Percentiles rank a stretch among this genome's conserved stretches.
Conservation (phyloP, 2,888 invertebrate genomes). For the Drosophila stalkeri region DNA sequence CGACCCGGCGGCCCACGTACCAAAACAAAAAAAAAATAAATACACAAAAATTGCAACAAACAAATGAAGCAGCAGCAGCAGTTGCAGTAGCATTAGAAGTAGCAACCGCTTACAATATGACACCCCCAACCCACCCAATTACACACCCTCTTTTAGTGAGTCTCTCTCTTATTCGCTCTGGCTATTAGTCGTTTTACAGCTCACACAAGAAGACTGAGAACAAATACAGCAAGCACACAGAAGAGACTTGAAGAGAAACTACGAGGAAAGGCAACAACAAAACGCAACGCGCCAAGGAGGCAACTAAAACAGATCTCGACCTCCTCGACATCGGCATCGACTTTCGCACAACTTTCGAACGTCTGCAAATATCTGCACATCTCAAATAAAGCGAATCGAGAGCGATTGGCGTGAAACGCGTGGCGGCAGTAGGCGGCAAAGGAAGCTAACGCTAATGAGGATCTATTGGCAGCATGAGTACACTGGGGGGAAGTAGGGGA, state of each 20-base stretch:
- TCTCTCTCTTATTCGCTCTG: conserved; percentile 41
- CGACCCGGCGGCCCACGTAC: conserved; percentile 56
- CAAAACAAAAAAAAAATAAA: conserved; percentile 57
- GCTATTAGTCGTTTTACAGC: conserved; percentile 64
- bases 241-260: background rate
- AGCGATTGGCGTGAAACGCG: conserved; percentile 77
- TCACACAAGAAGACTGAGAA: conserved; percentile 82
- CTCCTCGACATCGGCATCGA: conserved; percentile 4
- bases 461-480: conserved; percentile 86
- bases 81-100: conserved; percentile 15
- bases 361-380: conserved; percentile 30
- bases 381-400: conserved; percentile 24
- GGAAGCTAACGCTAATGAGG: conserved; percentile 86
- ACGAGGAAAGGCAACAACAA: conserved; percentile 19
- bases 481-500: conserved; percentile 86
- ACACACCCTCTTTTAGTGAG: conserved; percentile 8
- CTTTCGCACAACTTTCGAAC: conserved; percentile 1
- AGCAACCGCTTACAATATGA: conserved; percentile 13
- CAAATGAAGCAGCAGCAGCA: conserved; percentile 35
- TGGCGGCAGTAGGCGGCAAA: conserved; percentile 75
- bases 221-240: conserved; percentile 27
- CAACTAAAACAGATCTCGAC: conserved; percentile 28
- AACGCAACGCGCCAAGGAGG: conserved; percentile 28
- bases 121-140: conserved; percentile 8
- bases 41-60: conserved; percentile 43